Base-by-base conservation (phyloP, 2,888 invertebrate species). In the Latheticus oryzae region DNA sequence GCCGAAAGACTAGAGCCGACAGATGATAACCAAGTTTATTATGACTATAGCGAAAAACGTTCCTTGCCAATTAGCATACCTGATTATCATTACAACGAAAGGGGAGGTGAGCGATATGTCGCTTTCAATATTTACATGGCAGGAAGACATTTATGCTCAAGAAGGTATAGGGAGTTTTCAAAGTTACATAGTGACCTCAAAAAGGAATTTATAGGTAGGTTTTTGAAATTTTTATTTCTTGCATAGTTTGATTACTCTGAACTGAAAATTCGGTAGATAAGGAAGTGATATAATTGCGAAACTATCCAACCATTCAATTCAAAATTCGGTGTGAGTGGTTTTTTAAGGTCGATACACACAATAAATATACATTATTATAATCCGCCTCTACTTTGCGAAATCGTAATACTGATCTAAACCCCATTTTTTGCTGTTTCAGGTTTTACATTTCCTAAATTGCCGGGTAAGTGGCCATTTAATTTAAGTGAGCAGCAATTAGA, bases 81-180 rank as follows among this genome's bases (percentile, higher is more conserved):
- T 23, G 97, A 97, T 82, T 98, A 97, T 79, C 91, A 95, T 72
- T 89, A 91, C 61, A 85, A 94, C 61, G 93, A 94, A 76, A 83
- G 91, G 66, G 88, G 89, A 66, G 93, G 93, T 43, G 93, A 97
- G 71, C 89, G 93, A 67, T 97, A 88, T 81, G 95, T 97, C 67
- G 95, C 88, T 5, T 99, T 94, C 81, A 98, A 98, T 77, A 97
- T 99, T 62, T 97, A 99, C 79, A 98, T 99, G 97, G 98, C 99
- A 3, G 98, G 98, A 0, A 82, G 98, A 21, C 98, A 98, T 77
- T 82, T 99, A 47, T 99, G 99, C 80, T 97, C 97, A 40, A 84
- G 98, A 42, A 84, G 99, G 24, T 99, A 98, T 78, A 85, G 96
- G 58, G 99, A 99, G 81, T 99, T 98, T 78, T 88, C 95, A 4